These are phyloP conservation scores for Ceratotherium simum DNA, from an alignment of 2,113 vertebrate genomes.

Conservation along the genomic window DNA sequence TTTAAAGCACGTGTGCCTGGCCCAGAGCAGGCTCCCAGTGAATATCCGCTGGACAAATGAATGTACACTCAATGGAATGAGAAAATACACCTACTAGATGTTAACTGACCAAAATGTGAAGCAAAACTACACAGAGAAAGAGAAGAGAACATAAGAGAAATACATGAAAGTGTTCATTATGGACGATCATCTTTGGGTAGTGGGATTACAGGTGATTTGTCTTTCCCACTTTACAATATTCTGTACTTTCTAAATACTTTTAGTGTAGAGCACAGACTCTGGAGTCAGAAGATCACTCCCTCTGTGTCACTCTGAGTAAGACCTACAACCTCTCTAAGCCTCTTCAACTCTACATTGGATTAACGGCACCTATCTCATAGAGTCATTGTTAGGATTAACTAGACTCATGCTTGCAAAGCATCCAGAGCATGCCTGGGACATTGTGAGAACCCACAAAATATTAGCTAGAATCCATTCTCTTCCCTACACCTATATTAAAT, in stretches of 20 bases:
- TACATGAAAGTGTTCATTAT: rapidly evolving
- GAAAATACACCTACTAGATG: background rate
- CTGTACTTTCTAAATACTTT: background rate
- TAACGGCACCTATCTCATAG: rapidly evolving
- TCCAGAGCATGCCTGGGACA: rapidly evolving
- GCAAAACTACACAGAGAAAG: background rate
- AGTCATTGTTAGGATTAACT: background rate
- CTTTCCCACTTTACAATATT: background rate
- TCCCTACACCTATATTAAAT: background rate
- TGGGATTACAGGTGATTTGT: rapidly evolving
- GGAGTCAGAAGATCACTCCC: background rate
- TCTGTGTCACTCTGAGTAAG: background rate
- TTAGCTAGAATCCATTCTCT: rapidly evolving
- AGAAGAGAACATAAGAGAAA: background rate
- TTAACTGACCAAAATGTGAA: background rate
- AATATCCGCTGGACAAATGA: background rate
- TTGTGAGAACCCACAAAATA: rapidly evolving
- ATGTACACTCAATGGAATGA: background rate
- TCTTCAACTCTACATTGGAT: background rate
- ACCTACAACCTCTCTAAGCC: background rate
- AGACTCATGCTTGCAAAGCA: background rate
- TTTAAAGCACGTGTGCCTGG: background rate
- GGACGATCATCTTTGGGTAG: rapidly evolving
- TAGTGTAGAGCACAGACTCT: background rate
- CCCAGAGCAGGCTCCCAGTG: background rate